These are phyloP conservation scores for Eretmodus cyanostictus DNA, from an alignment of 2,113 vertebrate species.

Conservation along the genomic window DNA sequence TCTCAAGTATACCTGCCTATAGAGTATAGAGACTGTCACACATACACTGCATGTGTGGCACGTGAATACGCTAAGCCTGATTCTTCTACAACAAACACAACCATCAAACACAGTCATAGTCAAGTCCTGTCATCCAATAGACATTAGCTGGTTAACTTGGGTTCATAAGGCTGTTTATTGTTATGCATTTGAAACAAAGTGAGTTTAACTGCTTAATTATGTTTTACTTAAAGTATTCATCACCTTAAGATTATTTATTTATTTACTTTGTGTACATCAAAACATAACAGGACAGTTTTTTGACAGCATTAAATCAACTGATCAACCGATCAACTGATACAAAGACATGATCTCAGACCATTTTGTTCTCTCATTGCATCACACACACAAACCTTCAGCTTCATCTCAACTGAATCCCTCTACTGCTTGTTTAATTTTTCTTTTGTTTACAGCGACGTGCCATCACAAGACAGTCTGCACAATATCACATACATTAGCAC, in stretches of 20 bases:
- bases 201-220: background rate
- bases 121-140: background rate
- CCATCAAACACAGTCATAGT: background rate
- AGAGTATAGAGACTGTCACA: background rate
- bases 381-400: background rate
- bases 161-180: background rate
- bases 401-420: background rate
- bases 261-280: background rate
- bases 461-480: background rate
- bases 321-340: constrained; percentile 31
- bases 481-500: background rate
- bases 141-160: background rate
- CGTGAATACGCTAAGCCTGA: background rate
- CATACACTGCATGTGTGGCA: background rate
- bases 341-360: background rate
- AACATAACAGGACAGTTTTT: background rate
- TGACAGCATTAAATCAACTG: constrained; percentile 9
- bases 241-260: background rate
- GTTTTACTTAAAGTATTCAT: background rate
- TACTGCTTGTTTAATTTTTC: background rate
- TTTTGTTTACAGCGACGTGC: background rate
- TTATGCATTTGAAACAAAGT: background rate
- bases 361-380: background rate
- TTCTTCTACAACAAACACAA: background rate
- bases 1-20: background rate